Base-by-base conservation (phyloP, 2,888 invertebrate genomes). In the Hemaris fuciformis region DNA sequence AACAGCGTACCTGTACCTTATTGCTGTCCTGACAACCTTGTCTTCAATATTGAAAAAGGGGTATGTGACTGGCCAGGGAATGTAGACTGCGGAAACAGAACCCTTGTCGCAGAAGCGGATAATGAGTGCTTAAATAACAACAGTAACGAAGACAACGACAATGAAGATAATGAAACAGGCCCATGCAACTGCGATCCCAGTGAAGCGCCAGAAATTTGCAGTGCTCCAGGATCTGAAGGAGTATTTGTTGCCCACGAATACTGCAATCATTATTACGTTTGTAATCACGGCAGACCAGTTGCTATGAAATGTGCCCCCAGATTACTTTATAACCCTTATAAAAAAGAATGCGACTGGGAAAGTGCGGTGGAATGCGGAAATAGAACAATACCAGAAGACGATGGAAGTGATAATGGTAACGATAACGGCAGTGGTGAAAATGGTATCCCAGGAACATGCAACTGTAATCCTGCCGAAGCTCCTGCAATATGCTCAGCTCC, bases 241-340 rank as follows among this genome's bases (percentile, higher is more conserved):
- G 57, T 67, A 0, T 62, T 82, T 0, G 64, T 81, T 1, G 75
- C 80, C 15, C 79, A 84, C 57, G 73, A 79, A 68, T 68, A 69
- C 38, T 84, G 84, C 63, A 75, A 77, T 41, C 62, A 75, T 57
- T 84, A 75, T 56, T 84, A 84, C 61, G 73, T 71, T 53, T 86
- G 85, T 34, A 27, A 27, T 10, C 15, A 70, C 25, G 76, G 82
- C 4, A 13, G 45, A 7, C 79, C 82, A 2, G 68, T 82, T 0
- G 56, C 73, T 0, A 2, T 72, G 4, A 57, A 2, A 4, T 86
- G 85, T 42, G 71, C 74, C 1, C 61, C 53, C 3, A 63, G 60
- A 18, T 72, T 83, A 7, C 59, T 79, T 6, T 85, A 72, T 64
- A 79, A 84, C 61, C 74, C 77, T 0, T 23, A 60, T 0, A 69